Base-by-base conservation (phyloP, 2,113 vertebrate species). In the Pluvialis apricaria region DNA sequence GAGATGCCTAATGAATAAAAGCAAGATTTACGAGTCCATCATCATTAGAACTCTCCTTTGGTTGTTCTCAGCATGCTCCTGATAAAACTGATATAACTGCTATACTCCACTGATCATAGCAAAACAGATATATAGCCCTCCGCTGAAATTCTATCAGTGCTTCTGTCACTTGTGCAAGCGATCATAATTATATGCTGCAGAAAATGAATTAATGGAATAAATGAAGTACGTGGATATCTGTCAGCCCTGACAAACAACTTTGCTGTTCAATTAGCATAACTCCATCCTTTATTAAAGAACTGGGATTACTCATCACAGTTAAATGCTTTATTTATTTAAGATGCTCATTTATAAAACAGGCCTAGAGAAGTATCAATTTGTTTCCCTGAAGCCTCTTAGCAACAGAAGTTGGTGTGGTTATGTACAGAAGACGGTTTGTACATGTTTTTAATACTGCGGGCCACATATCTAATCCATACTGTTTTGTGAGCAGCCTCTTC, bases 181-280 rank as follows among this genome's bases (percentile, higher is more conserved):
- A 79, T 70, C 81, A 86, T 95, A 97, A 97, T 96, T 95, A 94
- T 82, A 76, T n/a, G 91, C 88, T 94, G 87, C 62, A 96, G 93
- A 96, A 96, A 96, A 95, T 90, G 87, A 97, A 92, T 97, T 96
- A 97, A 96, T 92, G 82, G 84, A 97, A 95, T 95, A 96, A 96
- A 96, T 91, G 81, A 94, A 97, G 81, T 92, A 86, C 97, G 89
- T 93, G 92, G 93, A 93, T 97, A 82, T 93, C 89, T 89, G 92
- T 80, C 95, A 97, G 86, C 73, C 82, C 93, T 94, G 97, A 95
- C 95, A 97, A 97, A 98, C 73, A 96, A 94, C 80, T 95, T 94
- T 86, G 91, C 89, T 95, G 77, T 97, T 98, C 97, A 97, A 97
- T 97, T 97, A 97, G 96, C 90, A 95, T 96, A 96, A 95, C 90